Evolutionary conservation across 2,888 invertebrate genomes (phyloP).

Genomic region (Lithophane socia): DNA sequence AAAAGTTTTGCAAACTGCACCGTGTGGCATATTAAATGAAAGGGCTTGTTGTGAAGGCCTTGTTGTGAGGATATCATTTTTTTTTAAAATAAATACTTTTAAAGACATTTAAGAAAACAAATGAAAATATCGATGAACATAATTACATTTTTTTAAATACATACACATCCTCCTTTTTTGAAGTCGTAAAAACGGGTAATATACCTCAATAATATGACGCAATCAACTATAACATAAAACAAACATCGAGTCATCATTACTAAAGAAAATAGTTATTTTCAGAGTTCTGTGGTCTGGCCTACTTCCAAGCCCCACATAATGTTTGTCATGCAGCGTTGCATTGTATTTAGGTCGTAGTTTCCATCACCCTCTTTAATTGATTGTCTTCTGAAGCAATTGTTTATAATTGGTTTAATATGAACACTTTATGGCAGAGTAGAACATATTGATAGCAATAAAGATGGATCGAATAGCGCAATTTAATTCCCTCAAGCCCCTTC

Average conservation of each 20-base stretch:
- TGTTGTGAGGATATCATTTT: too few species aligned
- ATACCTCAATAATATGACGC: background rate
- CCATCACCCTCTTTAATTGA: constrained; percentile 33
- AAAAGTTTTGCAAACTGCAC: too few species aligned
- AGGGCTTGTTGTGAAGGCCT: too few species aligned
- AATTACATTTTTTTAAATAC: too few species aligned
- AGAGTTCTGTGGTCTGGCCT: constrained; percentile 6
- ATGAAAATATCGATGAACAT: too few species aligned
- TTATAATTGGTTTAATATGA: constrained; percentile 4
- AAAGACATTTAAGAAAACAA: too few species aligned
- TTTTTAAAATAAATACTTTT: too few species aligned
- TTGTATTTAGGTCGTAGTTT: constrained; percentile 38
- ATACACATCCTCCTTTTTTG: too few species aligned
- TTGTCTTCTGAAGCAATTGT: constrained; percentile 29
- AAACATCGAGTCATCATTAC: constrained; percentile 17
- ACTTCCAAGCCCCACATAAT: constrained; percentile 25
- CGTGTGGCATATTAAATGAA: too few species aligned
- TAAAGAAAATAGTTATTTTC: constrained; percentile 2
- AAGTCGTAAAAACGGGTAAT: too few species aligned
- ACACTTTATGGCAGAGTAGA: background rate
- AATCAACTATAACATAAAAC: background rate
- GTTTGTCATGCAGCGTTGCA: constrained; percentile 9
- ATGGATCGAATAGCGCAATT: background rate
- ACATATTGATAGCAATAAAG: background rate
- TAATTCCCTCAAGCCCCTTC: background rate